Percentiles rank a stretch among this genome's conserved stretches.
Conservation (phyloP, 1,140 invertebrate species). For the Papilio polyxenes region DNA sequence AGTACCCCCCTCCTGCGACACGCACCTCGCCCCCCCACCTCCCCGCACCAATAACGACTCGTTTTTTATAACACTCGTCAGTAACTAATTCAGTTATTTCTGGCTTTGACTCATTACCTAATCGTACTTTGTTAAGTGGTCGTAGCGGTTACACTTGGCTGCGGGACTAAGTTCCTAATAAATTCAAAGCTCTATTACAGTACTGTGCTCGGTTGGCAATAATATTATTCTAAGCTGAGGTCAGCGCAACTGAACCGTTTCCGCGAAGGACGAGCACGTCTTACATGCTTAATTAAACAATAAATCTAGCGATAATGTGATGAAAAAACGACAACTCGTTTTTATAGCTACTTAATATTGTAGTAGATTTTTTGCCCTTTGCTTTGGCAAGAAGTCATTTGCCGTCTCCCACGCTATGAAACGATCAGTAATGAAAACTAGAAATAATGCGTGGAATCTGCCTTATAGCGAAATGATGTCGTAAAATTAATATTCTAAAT, state of each 20-base stretch:
- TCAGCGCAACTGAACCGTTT: not conserved
- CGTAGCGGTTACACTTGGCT: not conserved
- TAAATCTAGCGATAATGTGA: slow-evolving; percentile 27
- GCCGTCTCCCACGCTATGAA: too few relatives aligned
- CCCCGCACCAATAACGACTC: not conserved
- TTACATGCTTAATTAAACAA: slow-evolving; percentile 23
- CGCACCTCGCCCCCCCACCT: not conserved
- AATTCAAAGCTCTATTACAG: not conserved
- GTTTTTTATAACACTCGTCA: not conserved
- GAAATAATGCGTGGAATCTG: not conserved
- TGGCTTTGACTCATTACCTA: not conserved
- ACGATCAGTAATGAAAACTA: too few relatives aligned
- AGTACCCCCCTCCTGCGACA: not conserved
- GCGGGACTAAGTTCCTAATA: not conserved
- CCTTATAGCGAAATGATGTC: not conserved
- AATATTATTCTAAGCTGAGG: not conserved
- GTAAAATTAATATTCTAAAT: slow-evolving; percentile 37
- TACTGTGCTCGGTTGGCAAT: not conserved
- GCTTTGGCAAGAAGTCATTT: too few relatives aligned
- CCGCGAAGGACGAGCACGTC: not conserved
- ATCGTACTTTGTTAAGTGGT: not conserved
- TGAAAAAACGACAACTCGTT: not conserved
- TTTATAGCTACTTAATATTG: not conserved
- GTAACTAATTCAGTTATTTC: not conserved
- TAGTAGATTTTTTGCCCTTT: not conserved